phyloP scores from a whole-genome alignment of 37 sponge, comb jelly and placozoan species.

The Beroe ovata region DNA sequence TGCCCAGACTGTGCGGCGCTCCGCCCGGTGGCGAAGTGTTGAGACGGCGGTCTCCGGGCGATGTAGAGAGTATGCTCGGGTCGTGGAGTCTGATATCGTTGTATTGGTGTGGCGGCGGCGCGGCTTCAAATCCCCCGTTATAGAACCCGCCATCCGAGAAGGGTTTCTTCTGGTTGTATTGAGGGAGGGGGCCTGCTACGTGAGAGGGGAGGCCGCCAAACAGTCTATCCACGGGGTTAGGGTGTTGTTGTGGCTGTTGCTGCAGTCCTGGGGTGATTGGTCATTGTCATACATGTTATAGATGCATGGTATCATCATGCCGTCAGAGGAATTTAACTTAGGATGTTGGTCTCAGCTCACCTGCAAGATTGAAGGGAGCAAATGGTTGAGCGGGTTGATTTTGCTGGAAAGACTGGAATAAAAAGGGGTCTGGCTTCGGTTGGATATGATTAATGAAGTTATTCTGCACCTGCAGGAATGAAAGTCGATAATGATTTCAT shows the following conservation, averaged over 20 bases:
- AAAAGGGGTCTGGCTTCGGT: slow-evolving; percentile 60
- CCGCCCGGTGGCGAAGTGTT: background rate
- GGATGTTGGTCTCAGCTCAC: too few species aligned
- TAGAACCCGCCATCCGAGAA: slow-evolving; percentile 42
- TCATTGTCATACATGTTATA: too few species aligned
- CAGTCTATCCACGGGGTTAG: slow-evolving; percentile 26
- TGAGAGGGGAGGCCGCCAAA: slow-evolving; percentile 31
- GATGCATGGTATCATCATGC: too few species aligned
- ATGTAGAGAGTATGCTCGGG: slow-evolving; percentile 61
- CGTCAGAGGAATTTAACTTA: too few species aligned
- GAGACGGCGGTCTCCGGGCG: background rate
- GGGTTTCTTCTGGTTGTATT: slow-evolving; percentile 49
- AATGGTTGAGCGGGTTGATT: slow-evolving; percentile 43
- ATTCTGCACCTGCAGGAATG: slow-evolving; percentile 25
- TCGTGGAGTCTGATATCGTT: slow-evolving; percentile 66
- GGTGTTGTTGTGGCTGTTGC: slow-evolving; percentile 8
- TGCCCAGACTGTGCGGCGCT: background rate
- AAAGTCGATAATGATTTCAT: too few species aligned
- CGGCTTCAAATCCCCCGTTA: slow-evolving; percentile 26
- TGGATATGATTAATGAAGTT: slow-evolving; percentile 61
- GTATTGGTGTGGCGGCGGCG: background rate
- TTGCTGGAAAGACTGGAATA: slow-evolving; percentile 55
- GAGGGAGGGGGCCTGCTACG: slow-evolving; percentile 32
- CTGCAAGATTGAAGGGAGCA: slow-evolving; percentile 45
- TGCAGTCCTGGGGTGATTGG: slow-evolving; percentile 38